Evolutionary conservation across 2,888 invertebrate species (phyloP).

Genomic region (Koerneria pararmatus): DNA sequence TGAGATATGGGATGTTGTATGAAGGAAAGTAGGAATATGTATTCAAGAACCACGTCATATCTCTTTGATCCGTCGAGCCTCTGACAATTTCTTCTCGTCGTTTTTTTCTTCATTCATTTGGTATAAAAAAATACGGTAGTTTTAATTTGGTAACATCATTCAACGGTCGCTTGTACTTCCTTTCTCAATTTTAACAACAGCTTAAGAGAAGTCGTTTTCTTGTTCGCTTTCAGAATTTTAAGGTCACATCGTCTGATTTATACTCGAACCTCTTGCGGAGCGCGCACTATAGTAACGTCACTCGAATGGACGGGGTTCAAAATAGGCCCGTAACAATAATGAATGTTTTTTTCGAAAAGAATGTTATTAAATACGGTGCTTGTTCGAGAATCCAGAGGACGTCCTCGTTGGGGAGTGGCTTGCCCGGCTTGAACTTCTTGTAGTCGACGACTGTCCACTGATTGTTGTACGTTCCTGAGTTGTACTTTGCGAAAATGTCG

Average conservation of each 20-base stretch:
- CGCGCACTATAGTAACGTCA: neutral
- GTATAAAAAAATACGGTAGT: neutral
- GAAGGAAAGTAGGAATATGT: conserved; percentile 72
- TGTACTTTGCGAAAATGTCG: conserved; percentile 67
- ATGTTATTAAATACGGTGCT: conserved; percentile 61
- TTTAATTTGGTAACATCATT: neutral
- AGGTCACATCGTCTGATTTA: too few species aligned
- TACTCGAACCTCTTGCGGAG: too few species aligned
- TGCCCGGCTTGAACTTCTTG: conserved; percentile 67
- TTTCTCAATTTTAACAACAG: neutral
- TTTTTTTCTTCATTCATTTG: neutral
- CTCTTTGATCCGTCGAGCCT: conserved; percentile 45
- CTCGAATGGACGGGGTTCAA: conserved; percentile 2
- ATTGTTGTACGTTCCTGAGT: conserved; percentile 79
- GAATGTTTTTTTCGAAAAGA: neutral
- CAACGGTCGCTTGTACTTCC: neutral
- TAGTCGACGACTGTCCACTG: conserved; percentile 65
- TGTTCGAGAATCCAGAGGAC: conserved; percentile 77
- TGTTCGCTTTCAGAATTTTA: too few species aligned
- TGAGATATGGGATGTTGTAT: conserved; percentile 71
- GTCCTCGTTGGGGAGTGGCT: conserved; percentile 59
- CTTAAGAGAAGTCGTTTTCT: too few species aligned
- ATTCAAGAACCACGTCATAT: conserved; percentile 57
- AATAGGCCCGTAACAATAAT: neutral
- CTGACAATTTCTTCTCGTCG: conserved; percentile 26